A percentile compares a stretch with the other conserved stretches of the same genome.
These are phyloP conservation scores for Siniperca scherzeri DNA, from an alignment of 2,797 vertebrate genomes.

Conservation along the genomic window DNA sequence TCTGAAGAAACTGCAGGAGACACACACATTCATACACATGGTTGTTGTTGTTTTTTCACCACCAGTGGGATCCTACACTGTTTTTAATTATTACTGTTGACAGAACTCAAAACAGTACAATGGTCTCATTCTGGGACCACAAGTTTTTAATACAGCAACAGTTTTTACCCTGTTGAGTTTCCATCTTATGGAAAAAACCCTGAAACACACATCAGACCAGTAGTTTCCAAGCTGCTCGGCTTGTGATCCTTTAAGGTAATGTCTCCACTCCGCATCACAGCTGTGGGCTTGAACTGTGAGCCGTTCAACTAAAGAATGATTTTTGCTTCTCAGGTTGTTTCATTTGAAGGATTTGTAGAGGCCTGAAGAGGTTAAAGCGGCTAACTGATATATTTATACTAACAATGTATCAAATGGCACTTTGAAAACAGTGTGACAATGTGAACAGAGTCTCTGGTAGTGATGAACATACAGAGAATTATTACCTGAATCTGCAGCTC, in stretches of 20 bases:
- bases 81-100: background rate
- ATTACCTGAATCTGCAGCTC: background rate
- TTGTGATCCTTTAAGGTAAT: no score
- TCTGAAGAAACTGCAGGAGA: conserved; percentile 90
- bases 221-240: background rate
- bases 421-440: no score
- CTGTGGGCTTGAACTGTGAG: no score
- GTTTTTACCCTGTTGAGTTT: background rate
- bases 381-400: no score
- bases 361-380: background rate
- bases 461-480: background rate
- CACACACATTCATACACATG: conserved; percentile 24
- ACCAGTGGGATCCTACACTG: background rate
- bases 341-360: background rate
- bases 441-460: background rate
- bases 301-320: no score
- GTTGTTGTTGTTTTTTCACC: background rate
- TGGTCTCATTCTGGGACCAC: background rate
- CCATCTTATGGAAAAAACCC: background rate
- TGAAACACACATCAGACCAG: background rate
- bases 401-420: no score
- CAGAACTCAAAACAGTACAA: background rate
- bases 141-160: background rate
- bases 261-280: no score
- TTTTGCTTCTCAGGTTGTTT: background rate